Percentiles rank a stretch among this genome's conserved stretches.
Conservation (phyloP, 2,888 invertebrate genomes). For the Zaprionus bogoriensis region DNA sequence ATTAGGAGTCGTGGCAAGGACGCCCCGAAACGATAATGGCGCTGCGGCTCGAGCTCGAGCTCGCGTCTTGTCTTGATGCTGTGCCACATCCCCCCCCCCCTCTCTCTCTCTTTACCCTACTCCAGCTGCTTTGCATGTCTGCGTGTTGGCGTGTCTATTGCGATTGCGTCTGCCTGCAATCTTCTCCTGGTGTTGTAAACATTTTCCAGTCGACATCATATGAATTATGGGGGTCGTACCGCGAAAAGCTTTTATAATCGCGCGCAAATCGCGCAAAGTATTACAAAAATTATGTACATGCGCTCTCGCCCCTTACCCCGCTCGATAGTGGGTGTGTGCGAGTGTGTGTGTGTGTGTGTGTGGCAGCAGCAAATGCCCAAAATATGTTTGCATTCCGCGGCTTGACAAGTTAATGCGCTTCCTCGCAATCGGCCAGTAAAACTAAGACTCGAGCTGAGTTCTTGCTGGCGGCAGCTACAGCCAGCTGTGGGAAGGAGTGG, state of each 20-base stretch:
- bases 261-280: constrained; percentile 80
- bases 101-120: background rate
- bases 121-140: constrained; percentile 5
- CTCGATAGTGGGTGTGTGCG: background rate
- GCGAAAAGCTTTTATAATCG: constrained; percentile 82
- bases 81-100: background rate
- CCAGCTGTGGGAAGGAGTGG: background rate
- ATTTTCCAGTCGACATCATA: constrained; percentile 79
- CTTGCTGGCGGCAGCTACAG: background rate
- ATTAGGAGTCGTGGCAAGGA: constrained; percentile 46
- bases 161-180: constrained; percentile 53
- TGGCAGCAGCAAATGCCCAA: constrained; percentile 79
- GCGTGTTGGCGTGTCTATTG: background rate
- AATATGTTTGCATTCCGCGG: constrained; percentile 80
- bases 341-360: constrained; percentile 25
- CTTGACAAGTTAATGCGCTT: constrained; percentile 80
- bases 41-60: constrained; percentile 5
- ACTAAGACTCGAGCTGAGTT: background rate
- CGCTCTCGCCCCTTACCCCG: constrained; percentile 2
- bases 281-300: constrained; percentile 79
- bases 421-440: constrained; percentile 18
- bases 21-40: constrained; percentile 56
- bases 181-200: constrained; percentile 73
- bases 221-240: constrained; percentile 82
- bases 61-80: background rate